These are phyloP conservation scores for Hippoglossus hippoglossus DNA, from an alignment of 2,797 vertebrate genomes.

Conservation along the genomic window DNA sequence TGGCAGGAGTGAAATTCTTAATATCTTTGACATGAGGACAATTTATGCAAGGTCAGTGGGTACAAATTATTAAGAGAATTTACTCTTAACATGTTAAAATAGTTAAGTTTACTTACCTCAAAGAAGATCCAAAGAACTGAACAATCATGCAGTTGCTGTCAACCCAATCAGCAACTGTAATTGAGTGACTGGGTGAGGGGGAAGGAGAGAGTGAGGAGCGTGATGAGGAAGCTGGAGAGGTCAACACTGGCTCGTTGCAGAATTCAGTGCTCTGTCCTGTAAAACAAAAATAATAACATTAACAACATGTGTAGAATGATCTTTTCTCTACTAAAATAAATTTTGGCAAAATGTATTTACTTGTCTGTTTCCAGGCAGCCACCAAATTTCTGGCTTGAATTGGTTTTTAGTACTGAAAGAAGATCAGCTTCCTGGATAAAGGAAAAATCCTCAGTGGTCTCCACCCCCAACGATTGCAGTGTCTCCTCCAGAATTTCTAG, in stretches of 20 bases:
- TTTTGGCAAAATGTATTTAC: not conserved
- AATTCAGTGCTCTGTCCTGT: not conserved
- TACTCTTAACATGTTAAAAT: too few species aligned
- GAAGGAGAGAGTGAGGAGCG: not conserved
- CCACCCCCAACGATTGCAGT: slow-evolving; percentile 7
- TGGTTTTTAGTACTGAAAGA: not conserved
- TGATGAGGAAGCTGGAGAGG: not conserved
- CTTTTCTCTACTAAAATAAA: not conserved
- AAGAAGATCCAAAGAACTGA: too few species aligned
- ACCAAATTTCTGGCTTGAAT: slow-evolving; percentile 21
- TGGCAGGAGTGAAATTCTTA: too few species aligned
- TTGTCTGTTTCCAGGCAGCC: slow-evolving; percentile 13
- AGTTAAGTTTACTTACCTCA: too few species aligned
- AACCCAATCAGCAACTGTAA: slow-evolving; percentile 19
- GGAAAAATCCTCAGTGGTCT: slow-evolving; percentile 21
- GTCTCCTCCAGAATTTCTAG: slow-evolving; percentile 17
- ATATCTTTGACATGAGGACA: too few species aligned
- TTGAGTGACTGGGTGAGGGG: not conserved
- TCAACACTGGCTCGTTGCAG: not conserved
- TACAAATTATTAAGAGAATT: too few species aligned
- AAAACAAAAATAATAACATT: not conserved
- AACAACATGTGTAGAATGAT: not conserved
- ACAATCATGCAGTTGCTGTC: not conserved
- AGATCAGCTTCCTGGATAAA: slow-evolving; percentile 29
- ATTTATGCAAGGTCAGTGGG: too few species aligned